Evolutionary conservation across 2,797 vertebrate species (phyloP).

Genomic region (Mareca penelope): DNA sequence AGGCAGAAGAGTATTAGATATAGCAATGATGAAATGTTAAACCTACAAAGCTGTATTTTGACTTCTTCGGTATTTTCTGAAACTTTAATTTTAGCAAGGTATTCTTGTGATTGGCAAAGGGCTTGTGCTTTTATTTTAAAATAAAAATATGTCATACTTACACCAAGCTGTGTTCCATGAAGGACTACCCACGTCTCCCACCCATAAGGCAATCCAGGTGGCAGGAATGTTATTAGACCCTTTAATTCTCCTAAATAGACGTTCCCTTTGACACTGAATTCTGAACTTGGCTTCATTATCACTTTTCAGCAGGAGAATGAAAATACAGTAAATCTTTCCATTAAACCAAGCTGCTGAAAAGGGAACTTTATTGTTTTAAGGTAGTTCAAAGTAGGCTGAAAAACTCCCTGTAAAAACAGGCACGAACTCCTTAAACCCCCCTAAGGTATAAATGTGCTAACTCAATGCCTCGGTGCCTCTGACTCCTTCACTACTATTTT

Average conservation of each 20-base stretch:
- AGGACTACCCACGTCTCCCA: background rate
- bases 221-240: background rate
- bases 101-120: background rate
- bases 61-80: accelerated
- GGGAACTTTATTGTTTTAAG: conserved; percentile 36
- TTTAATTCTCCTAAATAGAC: background rate
- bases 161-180: background rate
- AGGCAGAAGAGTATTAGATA: background rate
- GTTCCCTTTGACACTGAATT: background rate
- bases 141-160: background rate
- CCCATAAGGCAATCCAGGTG: background rate
- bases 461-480: background rate
- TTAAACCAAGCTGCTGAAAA: conserved; percentile 20
- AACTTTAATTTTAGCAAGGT: background rate
- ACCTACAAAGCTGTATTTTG: background rate
- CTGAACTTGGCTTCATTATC: background rate
- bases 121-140: background rate
- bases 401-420: conserved; percentile 26
- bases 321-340: conserved; percentile 25
- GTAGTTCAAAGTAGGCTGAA: conserved; percentile 27
- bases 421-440: background rate
- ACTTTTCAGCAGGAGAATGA: conserved; percentile 18
- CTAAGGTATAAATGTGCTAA: background rate
- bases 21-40: background rate
- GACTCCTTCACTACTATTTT: background rate